phyloP scores from a whole-genome alignment of 2,113 vertebrate genomes.

The Chaetops frenatus region DNA sequence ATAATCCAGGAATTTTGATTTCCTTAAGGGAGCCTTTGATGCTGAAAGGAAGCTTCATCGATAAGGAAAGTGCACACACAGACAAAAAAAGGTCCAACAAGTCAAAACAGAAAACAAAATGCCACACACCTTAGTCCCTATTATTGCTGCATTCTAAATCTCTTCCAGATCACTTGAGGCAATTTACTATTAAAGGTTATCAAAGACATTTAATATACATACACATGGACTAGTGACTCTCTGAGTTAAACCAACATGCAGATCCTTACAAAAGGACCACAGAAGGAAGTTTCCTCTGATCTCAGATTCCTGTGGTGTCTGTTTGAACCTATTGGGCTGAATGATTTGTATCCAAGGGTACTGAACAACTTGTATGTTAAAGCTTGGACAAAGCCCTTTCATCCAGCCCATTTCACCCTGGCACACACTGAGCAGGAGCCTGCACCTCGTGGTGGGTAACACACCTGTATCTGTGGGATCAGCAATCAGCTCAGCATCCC shows the following conservation, averaged over 20 bases:
- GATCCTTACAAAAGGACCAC: neutral
- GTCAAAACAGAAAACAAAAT: neutral
- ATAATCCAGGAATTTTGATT: neutral
- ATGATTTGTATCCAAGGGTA: accelerated
- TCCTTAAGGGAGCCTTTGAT: neutral
- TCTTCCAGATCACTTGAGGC: neutral
- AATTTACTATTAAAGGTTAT: neutral
- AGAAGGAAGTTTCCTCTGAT: neutral
- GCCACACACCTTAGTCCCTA: accelerated
- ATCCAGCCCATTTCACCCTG: neutral
- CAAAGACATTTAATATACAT: neutral
- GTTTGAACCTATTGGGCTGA: neutral
- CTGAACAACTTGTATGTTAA: neutral
- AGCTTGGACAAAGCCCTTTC: neutral
- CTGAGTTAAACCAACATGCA: neutral
- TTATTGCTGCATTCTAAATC: neutral
- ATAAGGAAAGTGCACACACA: neutral
- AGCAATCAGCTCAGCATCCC: neutral
- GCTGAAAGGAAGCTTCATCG: neutral
- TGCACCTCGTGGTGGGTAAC: neutral
- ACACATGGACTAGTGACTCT: neutral
- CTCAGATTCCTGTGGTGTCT: neutral
- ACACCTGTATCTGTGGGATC: neutral
- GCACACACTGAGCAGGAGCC: neutral
- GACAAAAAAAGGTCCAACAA: neutral